Evolutionary conservation across 2,113 vertebrate genomes (phyloP).

Genomic region (Anhinga rufa): DNA sequence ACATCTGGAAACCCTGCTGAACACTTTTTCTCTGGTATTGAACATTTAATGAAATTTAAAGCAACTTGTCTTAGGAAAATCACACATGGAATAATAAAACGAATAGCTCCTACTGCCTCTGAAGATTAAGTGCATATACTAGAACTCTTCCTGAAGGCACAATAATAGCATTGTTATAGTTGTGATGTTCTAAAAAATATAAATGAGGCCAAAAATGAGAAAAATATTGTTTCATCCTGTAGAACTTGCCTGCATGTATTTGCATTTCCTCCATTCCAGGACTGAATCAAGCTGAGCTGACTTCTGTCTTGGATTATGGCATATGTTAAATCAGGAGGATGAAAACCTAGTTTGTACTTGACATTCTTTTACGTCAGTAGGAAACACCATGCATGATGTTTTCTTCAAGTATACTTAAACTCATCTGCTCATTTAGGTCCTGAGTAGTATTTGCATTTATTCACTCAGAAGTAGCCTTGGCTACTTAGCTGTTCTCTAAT

Average conservation of each 20-base stretch:
- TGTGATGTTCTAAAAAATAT: not conserved
- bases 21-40: not conserved
- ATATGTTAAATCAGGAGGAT: not conserved
- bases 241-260: not conserved
- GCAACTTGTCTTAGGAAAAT: not conserved
- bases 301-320: not conserved
- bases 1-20: rapidly evolving
- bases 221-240: not conserved
- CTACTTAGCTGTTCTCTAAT: not conserved
- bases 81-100: not conserved
- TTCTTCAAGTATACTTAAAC: not conserved
- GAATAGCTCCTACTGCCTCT: not conserved
- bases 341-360: not conserved
- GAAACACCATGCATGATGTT: not conserved
- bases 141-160: not conserved
- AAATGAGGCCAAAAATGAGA: not conserved
- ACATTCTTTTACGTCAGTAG: not conserved
- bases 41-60: not conserved
- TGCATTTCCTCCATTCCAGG: not conserved
- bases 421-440: not conserved
- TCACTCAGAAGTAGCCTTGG: not conserved
- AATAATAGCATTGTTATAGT: not conserved
- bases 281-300: not conserved
- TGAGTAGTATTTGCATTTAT: not conserved
- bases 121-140: not conserved